Percentiles rank a stretch among this genome's conserved stretches.
Evolutionary conservation across 2,797 vertebrate genomes (phyloP).

Genomic region (Sebastiscus tertius): DNA sequence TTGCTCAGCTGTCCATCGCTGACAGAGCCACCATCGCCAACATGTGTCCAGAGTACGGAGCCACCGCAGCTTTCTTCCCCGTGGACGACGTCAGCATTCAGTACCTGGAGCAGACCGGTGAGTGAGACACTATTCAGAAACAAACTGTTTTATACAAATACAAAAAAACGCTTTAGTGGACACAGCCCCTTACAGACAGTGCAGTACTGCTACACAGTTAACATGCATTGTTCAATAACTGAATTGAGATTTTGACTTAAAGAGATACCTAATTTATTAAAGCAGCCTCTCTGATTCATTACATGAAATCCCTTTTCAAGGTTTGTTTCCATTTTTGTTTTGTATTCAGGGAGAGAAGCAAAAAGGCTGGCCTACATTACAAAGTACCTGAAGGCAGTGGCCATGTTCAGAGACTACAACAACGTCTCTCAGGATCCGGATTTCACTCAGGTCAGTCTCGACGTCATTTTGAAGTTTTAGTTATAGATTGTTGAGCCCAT

Average conservation of each 20-base stretch:
- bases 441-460: constrained; percentile 88
- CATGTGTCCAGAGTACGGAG: constrained; percentile 99
- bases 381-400: constrained; percentile 89
- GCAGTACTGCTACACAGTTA: not conserved
- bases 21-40: constrained; percentile 98
- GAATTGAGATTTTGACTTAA: not conserved
- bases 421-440: constrained; percentile 90
- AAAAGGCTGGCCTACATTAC: constrained; percentile 85
- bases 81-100: constrained; percentile 92
- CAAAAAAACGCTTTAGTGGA: not conserved
- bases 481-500: not conserved
- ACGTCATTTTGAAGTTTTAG: too few species aligned
- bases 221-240: not conserved
- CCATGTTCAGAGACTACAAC: constrained; percentile 93
- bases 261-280: not conserved
- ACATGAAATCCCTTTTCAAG: not conserved
- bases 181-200: not conserved
- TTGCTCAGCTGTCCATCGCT: constrained; percentile 94
- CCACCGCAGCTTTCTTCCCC: constrained; percentile 95
- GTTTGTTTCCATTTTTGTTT: not conserved
- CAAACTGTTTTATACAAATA: not conserved
- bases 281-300: not conserved
- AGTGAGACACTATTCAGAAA: not conserved
- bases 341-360: constrained; percentile 86
- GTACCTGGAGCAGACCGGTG: constrained; percentile 95